Conservation (phyloP, 2,888 invertebrate species). For the Ceraclea dissimilis region DNA sequence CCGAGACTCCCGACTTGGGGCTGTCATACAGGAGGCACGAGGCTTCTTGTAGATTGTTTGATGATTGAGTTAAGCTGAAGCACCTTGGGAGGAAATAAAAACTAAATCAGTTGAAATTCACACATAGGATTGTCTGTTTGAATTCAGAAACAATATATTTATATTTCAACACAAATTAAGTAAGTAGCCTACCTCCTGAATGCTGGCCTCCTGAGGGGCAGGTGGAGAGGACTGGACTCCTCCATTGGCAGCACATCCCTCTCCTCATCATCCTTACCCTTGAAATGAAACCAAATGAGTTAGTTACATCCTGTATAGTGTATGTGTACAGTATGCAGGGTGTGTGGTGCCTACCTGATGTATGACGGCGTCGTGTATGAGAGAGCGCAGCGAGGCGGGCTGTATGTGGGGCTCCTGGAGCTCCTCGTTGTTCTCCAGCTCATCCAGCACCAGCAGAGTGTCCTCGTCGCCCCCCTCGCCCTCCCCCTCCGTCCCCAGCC, state of each 20-base stretch:
- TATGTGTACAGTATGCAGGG: no score
- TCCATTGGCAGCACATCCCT: neutral
- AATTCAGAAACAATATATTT: no score
- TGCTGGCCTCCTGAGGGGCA: constrained; percentile 3
- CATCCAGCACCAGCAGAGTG: neutral
- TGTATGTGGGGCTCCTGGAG: neutral
- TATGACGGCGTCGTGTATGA: neutral
- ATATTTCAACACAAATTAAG: no score
- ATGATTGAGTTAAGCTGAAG: constrained; percentile 36
- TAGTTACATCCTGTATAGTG: no score
- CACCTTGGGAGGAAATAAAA: no score
- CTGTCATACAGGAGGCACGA: neutral
- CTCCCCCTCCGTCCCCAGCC: neutral
- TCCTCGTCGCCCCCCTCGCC: neutral
- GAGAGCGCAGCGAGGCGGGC: neutral
- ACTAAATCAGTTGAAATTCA: no score
- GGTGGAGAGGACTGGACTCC: neutral
- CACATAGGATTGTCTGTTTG: no score
- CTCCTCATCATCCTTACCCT: neutral
- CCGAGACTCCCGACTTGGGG: neutral
- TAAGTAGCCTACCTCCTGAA: constrained; percentile 1
- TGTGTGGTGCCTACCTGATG: neutral
- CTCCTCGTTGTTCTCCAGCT: neutral
- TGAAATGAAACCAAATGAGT: no score
- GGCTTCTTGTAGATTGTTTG: constrained; percentile 27